A percentile compares a stretch with the other conserved stretches of the same genome.
These are phyloP conservation scores for Dendroctonus valens DNA, from an alignment of 1,140 invertebrate species.

Conservation along the genomic window DNA sequence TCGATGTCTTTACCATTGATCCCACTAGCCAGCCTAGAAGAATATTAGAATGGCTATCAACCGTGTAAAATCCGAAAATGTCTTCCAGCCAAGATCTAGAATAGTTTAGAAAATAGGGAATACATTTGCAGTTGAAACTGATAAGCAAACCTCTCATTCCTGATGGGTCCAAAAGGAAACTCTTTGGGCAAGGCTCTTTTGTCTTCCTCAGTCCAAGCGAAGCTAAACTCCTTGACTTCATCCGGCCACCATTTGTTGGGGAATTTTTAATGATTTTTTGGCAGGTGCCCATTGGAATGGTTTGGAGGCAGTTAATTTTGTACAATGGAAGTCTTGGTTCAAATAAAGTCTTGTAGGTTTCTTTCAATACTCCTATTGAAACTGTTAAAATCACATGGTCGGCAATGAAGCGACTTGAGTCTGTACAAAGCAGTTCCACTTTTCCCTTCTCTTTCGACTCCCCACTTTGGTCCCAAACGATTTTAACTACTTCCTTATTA, in stretches of 20 bases:
- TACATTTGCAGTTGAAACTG: background rate
- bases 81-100: slow-evolving; percentile 47
- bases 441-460: slow-evolving; percentile 15
- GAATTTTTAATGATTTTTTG: slow-evolving; percentile 75
- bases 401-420: slow-evolving; percentile 58
- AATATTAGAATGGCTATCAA: slow-evolving; percentile 54
- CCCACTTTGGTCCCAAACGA: slow-evolving; percentile 50
- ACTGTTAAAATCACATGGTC: slow-evolving; percentile 69
- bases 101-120: slow-evolving; percentile 1
- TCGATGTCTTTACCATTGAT: slow-evolving; percentile 56
- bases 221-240: slow-evolving; percentile 50
- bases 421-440: slow-evolving; percentile 45
- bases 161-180: slow-evolving; percentile 17
- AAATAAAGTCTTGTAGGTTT: slow-evolving; percentile 59
- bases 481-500: slow-evolving; percentile 53
- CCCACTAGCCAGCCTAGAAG: slow-evolving; percentile 63
- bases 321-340: slow-evolving; percentile 58
- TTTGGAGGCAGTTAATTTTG: slow-evolving; percentile 63
- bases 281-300: slow-evolving; percentile 68
- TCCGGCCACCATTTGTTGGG: slow-evolving; percentile 60
- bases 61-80: slow-evolving; percentile 58
- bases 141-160: slow-evolving; percentile 19
- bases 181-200: slow-evolving; percentile 35
- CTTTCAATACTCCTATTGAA: slow-evolving; percentile 69
- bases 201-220: slow-evolving; percentile 58